Evolutionary conservation across 2,888 invertebrate species (phyloP).

Genomic region (Itoplectis maculator): DNA sequence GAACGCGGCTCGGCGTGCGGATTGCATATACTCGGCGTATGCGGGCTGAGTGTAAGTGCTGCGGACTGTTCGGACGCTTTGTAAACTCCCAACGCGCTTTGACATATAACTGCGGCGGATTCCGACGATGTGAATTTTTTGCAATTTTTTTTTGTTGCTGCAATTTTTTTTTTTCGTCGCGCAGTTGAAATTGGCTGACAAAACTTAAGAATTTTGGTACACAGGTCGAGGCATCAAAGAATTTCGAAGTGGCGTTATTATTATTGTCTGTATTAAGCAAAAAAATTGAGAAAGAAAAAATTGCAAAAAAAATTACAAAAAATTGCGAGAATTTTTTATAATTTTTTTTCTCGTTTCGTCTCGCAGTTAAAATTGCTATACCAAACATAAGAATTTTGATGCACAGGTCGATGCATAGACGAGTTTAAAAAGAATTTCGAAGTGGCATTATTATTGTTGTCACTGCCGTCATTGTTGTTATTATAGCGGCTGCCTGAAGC

Average conservation of each 20-base stretch:
- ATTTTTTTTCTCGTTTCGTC: too few species aligned
- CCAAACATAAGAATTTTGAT: too few species aligned
- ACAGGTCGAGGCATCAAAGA: not conserved
- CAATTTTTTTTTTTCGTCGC: not conserved
- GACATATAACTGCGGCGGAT: constrained; percentile 23
- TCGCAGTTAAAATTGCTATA: too few species aligned
- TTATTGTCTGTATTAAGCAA: too few species aligned
- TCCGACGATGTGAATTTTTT: constrained; percentile 27
- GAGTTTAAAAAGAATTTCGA: constrained; percentile 39
- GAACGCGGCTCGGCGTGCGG: constrained; percentile 42
- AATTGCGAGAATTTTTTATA: too few species aligned
- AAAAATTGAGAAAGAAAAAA: too few species aligned
- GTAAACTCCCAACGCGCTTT: constrained; percentile 28
- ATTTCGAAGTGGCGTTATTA: too few species aligned
- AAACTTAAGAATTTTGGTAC: not conserved
- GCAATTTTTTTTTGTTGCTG: constrained; percentile 1
- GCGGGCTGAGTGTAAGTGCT: constrained; percentile 6
- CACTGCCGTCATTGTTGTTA: not conserved
- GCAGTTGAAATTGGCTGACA: not conserved
- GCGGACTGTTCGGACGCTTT: constrained; percentile 11
- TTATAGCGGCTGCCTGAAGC: not conserved
- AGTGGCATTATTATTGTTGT: not conserved
- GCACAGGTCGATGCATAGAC: too few species aligned
- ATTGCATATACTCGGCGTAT: constrained; percentile 16
- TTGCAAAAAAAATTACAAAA: too few species aligned